Conservation (phyloP, 2,113 vertebrate species). For the Corydoras sp. region DNA sequence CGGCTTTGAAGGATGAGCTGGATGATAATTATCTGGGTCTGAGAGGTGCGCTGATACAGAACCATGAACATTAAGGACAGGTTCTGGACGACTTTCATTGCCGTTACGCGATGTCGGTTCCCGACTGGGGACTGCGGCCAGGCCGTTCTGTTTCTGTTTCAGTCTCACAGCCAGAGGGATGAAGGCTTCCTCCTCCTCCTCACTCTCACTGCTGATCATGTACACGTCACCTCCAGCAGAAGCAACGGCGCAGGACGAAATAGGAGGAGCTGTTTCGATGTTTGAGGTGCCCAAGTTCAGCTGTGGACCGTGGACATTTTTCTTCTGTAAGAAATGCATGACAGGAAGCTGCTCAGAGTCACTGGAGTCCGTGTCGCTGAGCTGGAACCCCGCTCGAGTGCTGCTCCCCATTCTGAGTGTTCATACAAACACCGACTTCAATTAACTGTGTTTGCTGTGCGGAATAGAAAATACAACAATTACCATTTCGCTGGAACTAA, state of each 20-base stretch:
- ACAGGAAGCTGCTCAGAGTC: conserved; percentile 67
- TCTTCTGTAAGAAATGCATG: conserved; percentile 60
- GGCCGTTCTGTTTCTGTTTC: conserved; percentile 45
- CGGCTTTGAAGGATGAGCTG: neutral
- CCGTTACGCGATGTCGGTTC: neutral
- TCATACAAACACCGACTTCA: neutral
- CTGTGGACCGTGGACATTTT: neutral
- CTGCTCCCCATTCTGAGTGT: conserved; percentile 46
- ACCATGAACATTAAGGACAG: neutral
- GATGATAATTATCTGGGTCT: neutral
- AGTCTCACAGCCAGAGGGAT: conserved; percentile 66
- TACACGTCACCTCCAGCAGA: conserved; percentile 13
- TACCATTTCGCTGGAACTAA: too few species aligned
- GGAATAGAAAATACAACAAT: too few species aligned
- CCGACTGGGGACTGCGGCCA: neutral
- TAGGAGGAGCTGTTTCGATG: neutral
- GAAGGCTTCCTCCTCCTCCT: conserved; percentile 59
- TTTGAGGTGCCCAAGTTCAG: conserved; percentile 32
- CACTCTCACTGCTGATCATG: conserved; percentile 70
- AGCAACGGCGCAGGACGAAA: neutral
- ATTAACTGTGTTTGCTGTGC: too few species aligned
- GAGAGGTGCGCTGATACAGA: neutral
- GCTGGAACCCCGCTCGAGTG: conserved; percentile 22
- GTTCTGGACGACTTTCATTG: neutral
- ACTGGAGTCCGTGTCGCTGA: conserved; percentile 56